Evolutionary conservation across 2,888 invertebrate species (phyloP).

Genomic region (Melanchra persicariae): DNA sequence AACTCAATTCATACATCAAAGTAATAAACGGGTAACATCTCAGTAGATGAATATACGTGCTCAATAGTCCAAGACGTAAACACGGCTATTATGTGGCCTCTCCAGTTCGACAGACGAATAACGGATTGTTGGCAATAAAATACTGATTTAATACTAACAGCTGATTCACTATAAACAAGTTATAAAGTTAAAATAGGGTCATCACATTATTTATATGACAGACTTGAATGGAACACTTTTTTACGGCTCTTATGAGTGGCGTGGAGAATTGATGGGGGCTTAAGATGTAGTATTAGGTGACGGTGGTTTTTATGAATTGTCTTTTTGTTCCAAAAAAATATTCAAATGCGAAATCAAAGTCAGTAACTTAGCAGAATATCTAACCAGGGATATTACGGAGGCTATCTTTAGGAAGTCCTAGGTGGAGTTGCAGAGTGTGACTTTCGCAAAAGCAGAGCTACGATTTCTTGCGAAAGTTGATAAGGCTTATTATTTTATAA

Average conservation of each 20-base stretch:
- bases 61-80: conserved; percentile 67
- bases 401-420: too few species aligned
- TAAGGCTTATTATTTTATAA: too few species aligned
- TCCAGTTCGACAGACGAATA: conserved; percentile 71
- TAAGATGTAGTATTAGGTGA: conserved; percentile 24
- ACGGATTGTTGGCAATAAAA: conserved; percentile 77
- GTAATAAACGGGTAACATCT: conserved; percentile 56
- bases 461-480: too few species aligned
- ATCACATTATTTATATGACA: conserved; percentile 63
- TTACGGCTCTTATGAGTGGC: conserved; percentile 54
- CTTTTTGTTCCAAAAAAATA: conserved; percentile 10
- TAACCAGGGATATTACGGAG: not conserved
- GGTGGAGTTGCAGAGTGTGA: too few species aligned
- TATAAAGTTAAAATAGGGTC: conserved; percentile 63
- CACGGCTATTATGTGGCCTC: conserved; percentile 73
- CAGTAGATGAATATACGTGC: conserved; percentile 45
- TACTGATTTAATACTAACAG: conserved; percentile 77
- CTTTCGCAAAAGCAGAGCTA: too few species aligned
- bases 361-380: too few species aligned
- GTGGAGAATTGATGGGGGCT: conserved; percentile 47
- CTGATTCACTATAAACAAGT: conserved; percentile 73
- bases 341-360: not conserved
- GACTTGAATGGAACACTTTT: conserved; percentile 54
- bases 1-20: conserved; percentile 50
- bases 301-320: conserved; percentile 10